Percentiles rank a stretch among this genome's conserved stretches.
Evolutionary conservation across 2,113 vertebrate genomes (phyloP).

Genomic region (Lamprologus callipterus): DNA sequence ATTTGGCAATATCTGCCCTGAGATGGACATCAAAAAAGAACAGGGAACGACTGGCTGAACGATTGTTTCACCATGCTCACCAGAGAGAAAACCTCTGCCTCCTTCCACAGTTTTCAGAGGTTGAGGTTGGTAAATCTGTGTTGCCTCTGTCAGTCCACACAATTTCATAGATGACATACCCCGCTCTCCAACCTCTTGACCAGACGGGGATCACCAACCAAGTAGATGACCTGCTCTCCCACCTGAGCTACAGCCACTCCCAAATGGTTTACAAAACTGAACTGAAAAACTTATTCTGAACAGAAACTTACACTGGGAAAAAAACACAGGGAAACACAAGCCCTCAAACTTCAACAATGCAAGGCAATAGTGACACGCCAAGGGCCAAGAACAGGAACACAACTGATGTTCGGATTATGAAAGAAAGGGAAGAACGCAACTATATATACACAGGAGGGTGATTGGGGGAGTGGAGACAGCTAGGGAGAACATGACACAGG

Average conservation of each 20-base stretch:
- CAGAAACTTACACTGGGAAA: background rate
- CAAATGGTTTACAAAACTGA: background rate
- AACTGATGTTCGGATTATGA: background rate
- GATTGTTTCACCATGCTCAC: background rate
- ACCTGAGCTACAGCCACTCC: background rate
- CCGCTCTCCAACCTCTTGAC: background rate
- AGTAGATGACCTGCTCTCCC: background rate
- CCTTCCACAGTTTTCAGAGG: background rate
- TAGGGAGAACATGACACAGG: background rate
- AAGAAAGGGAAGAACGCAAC: background rate
- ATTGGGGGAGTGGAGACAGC: background rate
- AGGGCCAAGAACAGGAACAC: background rate
- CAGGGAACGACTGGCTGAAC: background rate
- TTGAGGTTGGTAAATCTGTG: background rate
- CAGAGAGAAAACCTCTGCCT: background rate
- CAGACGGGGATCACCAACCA: background rate
- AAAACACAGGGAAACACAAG: background rate
- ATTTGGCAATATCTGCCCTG: background rate
- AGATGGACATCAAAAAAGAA: background rate
- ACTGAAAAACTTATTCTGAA: background rate
- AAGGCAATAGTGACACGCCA: background rate
- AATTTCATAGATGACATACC: background rate
- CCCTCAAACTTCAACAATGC: background rate
- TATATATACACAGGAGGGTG: background rate
- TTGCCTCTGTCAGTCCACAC: background rate